A percentile compares a stretch with the other conserved stretches of the same genome.
Evolutionary conservation across 35 echinoderm and acorn worm genomes (phyloP).

Genomic region (Acanthaster planci): DNA sequence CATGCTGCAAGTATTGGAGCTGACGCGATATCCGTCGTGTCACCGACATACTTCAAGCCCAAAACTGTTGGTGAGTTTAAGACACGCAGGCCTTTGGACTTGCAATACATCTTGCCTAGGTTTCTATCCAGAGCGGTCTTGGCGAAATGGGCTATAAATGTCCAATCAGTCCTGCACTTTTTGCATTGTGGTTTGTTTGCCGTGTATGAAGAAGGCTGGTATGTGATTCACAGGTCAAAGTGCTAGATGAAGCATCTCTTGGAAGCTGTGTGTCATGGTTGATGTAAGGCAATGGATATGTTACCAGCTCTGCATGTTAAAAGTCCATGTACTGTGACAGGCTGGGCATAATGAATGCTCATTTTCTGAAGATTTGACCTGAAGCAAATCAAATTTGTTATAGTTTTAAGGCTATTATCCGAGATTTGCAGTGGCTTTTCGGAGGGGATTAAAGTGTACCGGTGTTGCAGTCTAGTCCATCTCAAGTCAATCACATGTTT

Average conservation of each 20-base stretch:
- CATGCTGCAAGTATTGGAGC: constrained; percentile 55
- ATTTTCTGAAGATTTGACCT: too few species aligned
- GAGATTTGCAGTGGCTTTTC: too few species aligned
- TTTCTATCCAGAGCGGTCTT: background rate
- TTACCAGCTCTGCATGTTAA: too few species aligned
- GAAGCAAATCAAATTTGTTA: too few species aligned
- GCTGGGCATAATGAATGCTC: too few species aligned
- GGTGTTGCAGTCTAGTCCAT: too few species aligned
- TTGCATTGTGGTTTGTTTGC: background rate
- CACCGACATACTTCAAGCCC: constrained; percentile 59
- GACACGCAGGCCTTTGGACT: background rate
- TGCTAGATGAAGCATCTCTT: background rate
- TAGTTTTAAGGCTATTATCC: too few species aligned
- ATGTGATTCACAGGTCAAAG: background rate
- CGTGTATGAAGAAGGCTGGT: background rate
- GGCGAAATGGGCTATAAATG: background rate
- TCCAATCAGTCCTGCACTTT: background rate
- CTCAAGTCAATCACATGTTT: too few species aligned
- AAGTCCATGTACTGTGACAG: too few species aligned
- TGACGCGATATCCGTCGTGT: constrained; percentile 47
- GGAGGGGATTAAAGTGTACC: too few species aligned
- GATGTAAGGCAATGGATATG: too few species aligned
- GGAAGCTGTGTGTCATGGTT: background rate
- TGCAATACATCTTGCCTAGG: background rate
- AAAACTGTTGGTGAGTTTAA: constrained; percentile 40